phyloP scores from a whole-genome alignment of 2,113 vertebrate genomes.

The Pitta sordida region DNA sequence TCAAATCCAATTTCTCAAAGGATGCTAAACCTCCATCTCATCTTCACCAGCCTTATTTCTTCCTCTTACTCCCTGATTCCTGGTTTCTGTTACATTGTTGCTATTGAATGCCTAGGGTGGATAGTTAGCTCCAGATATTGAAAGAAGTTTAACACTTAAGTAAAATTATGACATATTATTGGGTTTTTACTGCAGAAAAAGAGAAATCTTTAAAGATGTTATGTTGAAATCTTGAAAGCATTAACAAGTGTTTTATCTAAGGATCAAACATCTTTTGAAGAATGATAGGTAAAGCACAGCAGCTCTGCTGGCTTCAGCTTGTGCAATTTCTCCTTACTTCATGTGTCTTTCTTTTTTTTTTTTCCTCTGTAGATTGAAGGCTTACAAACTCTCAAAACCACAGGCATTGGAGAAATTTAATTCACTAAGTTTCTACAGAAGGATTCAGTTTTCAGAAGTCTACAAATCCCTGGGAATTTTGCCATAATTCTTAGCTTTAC shows the following conservation, averaged over 20 bases:
- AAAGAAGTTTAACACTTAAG: slow-evolving; percentile 45
- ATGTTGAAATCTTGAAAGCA: slow-evolving; percentile 67
- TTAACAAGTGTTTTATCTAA: slow-evolving; percentile 71
- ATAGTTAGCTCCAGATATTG: background rate
- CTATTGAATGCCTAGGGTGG: background rate
- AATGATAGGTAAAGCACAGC: slow-evolving; percentile 24
- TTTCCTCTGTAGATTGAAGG: background rate
- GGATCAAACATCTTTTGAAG: slow-evolving; percentile 70
- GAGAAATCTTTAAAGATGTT: slow-evolving; percentile 56
- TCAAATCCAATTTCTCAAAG: slow-evolving; percentile 7
- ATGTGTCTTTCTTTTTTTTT: background rate
- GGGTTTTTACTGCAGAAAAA: slow-evolving; percentile 24
- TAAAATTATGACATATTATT: slow-evolving; percentile 56
- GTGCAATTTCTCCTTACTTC: background rate
- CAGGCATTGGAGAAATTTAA: background rate
- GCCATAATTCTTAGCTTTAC: background rate
- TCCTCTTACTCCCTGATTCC: background rate
- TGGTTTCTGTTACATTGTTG: background rate
- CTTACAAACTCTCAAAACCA: background rate
- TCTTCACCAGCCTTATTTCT: background rate
- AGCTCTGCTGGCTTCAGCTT: slow-evolving; percentile 1
- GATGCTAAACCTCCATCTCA: background rate
- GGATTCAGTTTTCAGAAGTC: background rate
- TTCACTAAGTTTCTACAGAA: background rate
- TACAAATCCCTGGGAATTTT: background rate